A percentile compares a stretch with the other conserved stretches of the same genome.
phyloP scores from a whole-genome alignment of 2,888 invertebrate species.

The Pyrocoelia pectoralis region DNA sequence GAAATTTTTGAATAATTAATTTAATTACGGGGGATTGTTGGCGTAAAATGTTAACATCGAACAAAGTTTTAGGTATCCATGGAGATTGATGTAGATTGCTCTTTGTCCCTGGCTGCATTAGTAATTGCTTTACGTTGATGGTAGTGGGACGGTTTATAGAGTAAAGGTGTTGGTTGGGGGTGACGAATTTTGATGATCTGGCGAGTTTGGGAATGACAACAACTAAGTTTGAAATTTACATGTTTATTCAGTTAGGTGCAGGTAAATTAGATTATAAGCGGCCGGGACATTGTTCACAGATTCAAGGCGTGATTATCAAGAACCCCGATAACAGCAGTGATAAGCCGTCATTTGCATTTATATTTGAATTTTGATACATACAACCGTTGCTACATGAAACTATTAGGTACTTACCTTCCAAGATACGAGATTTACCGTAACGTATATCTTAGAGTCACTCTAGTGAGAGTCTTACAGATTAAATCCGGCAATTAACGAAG shows the following conservation, averaged over 20 bases:
- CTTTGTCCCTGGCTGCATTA: constrained; percentile 13
- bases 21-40: too few species aligned
- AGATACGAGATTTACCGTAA: constrained; percentile 13
- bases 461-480: constrained; percentile 7
- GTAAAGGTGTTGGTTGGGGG: constrained; percentile 20
- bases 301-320: constrained; percentile 51
- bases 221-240: constrained; percentile 50
- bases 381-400: constrained; percentile 49
- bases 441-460: constrained; percentile 3
- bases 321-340: constrained; percentile 51
- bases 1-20: too few species aligned
- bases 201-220: constrained; percentile 32
- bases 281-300: constrained; percentile 54
- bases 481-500: constrained; percentile 18
- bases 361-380: constrained; percentile 56
- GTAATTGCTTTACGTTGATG: constrained; percentile 32
- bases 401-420: constrained; percentile 26
- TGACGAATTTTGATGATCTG: constrained; percentile 36
- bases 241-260: constrained; percentile 57
- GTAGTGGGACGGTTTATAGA: not conserved
- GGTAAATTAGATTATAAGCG: constrained; percentile 58
- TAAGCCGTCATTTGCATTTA: constrained; percentile 56
- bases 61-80: not conserved
- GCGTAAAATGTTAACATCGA: too few species aligned
- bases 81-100: constrained; percentile 15